A percentile compares a stretch with the other conserved stretches of the same genome.
phyloP scores from a whole-genome alignment of 2,888 invertebrate genomes.

The Drosophila anomelani region DNA sequence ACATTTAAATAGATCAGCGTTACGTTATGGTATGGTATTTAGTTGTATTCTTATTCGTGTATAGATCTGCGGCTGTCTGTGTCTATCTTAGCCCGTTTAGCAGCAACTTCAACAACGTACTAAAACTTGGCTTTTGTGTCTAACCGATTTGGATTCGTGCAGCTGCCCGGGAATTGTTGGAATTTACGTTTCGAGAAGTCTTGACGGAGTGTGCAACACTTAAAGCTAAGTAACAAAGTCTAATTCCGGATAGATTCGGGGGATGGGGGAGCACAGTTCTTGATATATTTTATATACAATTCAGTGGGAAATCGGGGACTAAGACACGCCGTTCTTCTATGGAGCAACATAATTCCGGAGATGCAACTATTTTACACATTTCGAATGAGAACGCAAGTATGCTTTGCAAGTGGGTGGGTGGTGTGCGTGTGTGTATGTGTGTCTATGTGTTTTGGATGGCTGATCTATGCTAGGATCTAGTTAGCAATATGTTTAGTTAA shows the following conservation, averaged over 20 bases:
- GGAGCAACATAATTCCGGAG: constrained; percentile 29
- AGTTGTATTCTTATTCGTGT: constrained; percentile 33
- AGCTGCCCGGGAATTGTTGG: constrained; percentile 29
- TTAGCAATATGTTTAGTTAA: constrained; percentile 49
- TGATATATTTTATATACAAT: constrained; percentile 44
- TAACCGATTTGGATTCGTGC: constrained; percentile 18
- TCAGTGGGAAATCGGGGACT: constrained; percentile 41
- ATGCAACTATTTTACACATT: constrained; percentile 58
- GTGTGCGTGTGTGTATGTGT: constrained; percentile 27
- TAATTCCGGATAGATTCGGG: constrained; percentile 19
- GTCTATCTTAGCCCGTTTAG: constrained; percentile 31
- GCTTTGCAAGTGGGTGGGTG: constrained; percentile 23
- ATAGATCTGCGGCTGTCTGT: constrained; percentile 37
- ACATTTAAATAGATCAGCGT: constrained; percentile 48
- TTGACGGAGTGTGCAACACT: constrained; percentile 77
- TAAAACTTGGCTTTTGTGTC: constrained; percentile 29
- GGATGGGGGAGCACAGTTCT: constrained; percentile 14
- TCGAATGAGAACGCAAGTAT: constrained; percentile 33
- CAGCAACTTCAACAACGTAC: constrained; percentile 45
- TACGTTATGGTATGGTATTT: constrained; percentile 35
- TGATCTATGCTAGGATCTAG: constrained; percentile 46
- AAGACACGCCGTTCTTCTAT: constrained; percentile 54
- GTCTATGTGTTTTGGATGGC: constrained; percentile 21
- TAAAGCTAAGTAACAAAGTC: constrained; percentile 75
- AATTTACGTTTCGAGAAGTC: constrained; percentile 57